Evolutionary conservation across 2,797 vertebrate genomes (phyloP), one percentile per base, ranked within the genome.

Genomic region (Meriones psammophilus): DNA sequence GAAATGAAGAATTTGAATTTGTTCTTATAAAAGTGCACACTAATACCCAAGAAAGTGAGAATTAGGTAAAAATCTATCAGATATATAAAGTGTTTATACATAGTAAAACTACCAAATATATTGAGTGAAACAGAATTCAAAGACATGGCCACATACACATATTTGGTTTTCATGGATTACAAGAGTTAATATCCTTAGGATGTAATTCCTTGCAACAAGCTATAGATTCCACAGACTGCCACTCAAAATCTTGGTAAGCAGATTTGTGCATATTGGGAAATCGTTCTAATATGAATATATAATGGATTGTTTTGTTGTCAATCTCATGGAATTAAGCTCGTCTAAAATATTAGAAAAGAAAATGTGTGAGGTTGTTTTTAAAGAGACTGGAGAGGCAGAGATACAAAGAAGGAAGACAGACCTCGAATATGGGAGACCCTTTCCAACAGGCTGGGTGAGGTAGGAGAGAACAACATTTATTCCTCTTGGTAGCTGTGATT

Each of bases 401-500:
- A 69, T 39, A 17, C 12, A 33, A 12, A 28, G 42, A 8, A 33
- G 39, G n/a, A 18, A 13, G 50, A 58, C n/a, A 7, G 10, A 4
- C 26, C 12, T 18, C 42, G 64, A 56, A 39, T 1, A 7, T 5
- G 3, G 28, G 39, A 33, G 13, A 46, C 74, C 13, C 10, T 13
- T 12, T 0, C 17, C 18, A n/a, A 24, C 9, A 28, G 13, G 20
- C 12, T 18, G 39, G 3, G 6, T 3, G 18, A 30, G 24, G 10
- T 2, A 10, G 33, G 46, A 26, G 6, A 20, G 39, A 77, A 18
- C 79, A 20, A 3, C 3, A 9, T 33, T 26, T 33, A 7, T 13
- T 64, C 60, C n/a, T 62, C 15, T 60, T 83, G 13, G 14, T 46
- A 30, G 26, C 4, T 62, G 14, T 71, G 14, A 18, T 58, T 22